Evolutionary conservation across 1,140 invertebrate genomes (phyloP).

Genomic region (Aphelenchoides avenae): DNA sequence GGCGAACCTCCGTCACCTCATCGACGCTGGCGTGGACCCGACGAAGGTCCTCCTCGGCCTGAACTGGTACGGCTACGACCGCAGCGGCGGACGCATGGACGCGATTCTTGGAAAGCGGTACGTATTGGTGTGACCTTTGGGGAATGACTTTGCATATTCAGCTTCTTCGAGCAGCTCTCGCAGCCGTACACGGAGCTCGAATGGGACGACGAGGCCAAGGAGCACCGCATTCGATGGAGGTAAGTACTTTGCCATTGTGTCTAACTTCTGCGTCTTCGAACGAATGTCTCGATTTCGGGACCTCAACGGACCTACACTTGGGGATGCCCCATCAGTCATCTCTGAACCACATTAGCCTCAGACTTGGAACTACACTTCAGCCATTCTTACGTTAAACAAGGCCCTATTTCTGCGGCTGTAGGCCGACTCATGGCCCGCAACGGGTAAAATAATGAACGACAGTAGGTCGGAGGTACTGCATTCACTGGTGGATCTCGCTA

Average conservation of each 20-base stretch:
- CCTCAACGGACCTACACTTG: not conserved
- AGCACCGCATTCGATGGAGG: constrained; percentile 15
- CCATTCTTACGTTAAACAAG: not conserved
- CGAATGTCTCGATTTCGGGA: not conserved
- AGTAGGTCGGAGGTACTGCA: no score
- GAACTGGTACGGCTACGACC: constrained; percentile 27
- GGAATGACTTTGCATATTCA: not conserved
- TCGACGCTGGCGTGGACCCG: constrained; percentile 6
- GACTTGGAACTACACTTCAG: not conserved
- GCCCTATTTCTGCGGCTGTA: not conserved
- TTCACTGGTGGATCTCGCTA: no score
- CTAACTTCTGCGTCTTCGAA: not conserved
- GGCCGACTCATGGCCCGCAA: no score
- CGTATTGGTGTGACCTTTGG: not conserved
- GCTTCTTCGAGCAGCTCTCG: constrained; percentile 24
- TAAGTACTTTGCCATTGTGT: not conserved
- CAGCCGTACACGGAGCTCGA: constrained; percentile 5
- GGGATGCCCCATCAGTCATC: not conserved
- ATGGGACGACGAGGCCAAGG: constrained; percentile 12
- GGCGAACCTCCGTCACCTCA: constrained; percentile 24
- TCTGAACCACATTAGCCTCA: not conserved
- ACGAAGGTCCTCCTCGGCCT: constrained; percentile 21
- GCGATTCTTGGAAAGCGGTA: constrained; percentile 19
- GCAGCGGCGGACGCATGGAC: constrained; percentile 11
- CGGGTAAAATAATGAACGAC: no score